Conservation (phyloP, 2,113 vertebrate species). For the Rhabdomys dilectus region DNA sequence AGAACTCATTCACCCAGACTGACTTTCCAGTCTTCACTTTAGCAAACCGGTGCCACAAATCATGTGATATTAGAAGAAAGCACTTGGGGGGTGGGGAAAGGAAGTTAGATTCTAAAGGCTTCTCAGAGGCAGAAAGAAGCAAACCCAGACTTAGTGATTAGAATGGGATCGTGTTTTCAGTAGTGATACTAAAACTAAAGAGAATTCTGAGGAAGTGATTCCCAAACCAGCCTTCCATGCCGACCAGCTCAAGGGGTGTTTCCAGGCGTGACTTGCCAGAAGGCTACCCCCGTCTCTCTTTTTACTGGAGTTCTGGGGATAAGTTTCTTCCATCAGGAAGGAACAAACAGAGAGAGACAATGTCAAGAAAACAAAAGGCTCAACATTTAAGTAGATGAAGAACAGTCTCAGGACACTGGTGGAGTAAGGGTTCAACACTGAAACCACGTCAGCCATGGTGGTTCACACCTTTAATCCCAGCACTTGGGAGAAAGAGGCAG, state of each 20-base stretch:
- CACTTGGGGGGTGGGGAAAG: background rate
- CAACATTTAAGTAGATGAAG: background rate
- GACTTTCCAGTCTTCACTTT: background rate
- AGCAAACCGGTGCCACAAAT: conserved; percentile 10
- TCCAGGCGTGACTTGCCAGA: background rate
- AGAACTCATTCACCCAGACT: background rate
- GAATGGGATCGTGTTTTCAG: background rate
- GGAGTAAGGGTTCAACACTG: background rate
- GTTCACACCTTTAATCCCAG: background rate
- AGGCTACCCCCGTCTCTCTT: too few relatives aligned
- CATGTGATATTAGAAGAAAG: conserved; percentile 11
- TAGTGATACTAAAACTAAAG: background rate
- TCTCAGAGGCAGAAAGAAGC: background rate
- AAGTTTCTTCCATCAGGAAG: background rate
- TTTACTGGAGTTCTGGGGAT: background rate
- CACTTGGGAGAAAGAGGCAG: background rate
- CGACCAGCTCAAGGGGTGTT: background rate
- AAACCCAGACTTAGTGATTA: background rate
- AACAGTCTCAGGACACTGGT: background rate
- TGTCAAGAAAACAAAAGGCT: background rate
- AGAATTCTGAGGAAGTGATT: conserved; percentile 41
- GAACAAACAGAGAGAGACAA: background rate
- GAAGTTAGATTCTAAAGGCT: background rate
- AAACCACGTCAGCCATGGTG: background rate
- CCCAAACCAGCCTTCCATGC: background rate